phyloP scores from a whole-genome alignment of 2,113 vertebrate genomes.

The Ictalurus punctatus region DNA sequence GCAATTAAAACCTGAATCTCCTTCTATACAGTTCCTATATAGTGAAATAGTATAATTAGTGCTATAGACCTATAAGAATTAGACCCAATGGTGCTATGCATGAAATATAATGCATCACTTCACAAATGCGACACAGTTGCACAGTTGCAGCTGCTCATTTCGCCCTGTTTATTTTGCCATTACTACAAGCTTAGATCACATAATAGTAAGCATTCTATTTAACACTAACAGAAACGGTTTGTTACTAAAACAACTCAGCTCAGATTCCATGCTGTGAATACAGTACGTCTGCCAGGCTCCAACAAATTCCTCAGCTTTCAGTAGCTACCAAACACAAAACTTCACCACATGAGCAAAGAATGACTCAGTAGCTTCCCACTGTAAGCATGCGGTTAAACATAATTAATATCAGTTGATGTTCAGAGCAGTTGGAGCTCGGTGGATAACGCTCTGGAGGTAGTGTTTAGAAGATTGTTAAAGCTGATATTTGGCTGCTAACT shows the following conservation, averaged over 20 bases:
- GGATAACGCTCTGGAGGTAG: conserved; percentile 58
- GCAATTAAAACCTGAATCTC: background rate
- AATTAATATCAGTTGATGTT: conserved; percentile 21
- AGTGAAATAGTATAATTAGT: background rate
- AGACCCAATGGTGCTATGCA: background rate
- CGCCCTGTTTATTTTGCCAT: background rate
- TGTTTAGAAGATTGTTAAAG: background rate
- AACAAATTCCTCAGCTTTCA: background rate
- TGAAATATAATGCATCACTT: background rate
- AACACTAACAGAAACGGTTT: background rate
- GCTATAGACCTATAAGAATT: background rate
- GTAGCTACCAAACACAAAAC: background rate
- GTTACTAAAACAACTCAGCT: background rate
- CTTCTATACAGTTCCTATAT: background rate
- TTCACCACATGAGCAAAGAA: background rate
- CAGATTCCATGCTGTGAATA: conserved; percentile 13
- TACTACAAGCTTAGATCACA: background rate
- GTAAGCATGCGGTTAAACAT: conserved; percentile 4
- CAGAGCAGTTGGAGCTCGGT: conserved; percentile 54
- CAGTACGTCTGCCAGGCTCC: background rate
- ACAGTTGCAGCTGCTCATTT: conserved; percentile 16
- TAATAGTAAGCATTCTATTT: background rate
- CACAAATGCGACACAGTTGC: conserved; percentile 1
- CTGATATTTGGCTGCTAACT: background rate
- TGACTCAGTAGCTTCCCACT: conserved; percentile 26